phyloP scores from a whole-genome alignment of 2,888 invertebrate genomes.

The Asteroscopus sphinx region DNA sequence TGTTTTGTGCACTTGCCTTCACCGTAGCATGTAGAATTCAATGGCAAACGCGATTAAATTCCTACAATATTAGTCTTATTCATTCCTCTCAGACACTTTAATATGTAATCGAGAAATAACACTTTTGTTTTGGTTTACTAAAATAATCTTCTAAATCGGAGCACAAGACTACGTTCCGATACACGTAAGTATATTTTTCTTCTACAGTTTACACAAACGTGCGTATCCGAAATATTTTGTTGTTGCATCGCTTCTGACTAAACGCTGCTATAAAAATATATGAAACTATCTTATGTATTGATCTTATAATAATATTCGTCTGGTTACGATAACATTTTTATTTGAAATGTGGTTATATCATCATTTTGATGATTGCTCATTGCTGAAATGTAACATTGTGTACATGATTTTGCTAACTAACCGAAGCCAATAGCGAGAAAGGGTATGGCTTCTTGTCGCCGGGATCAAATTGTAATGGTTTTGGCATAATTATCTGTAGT shows the following conservation, averaged over 20 bases:
- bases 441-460: not conserved
- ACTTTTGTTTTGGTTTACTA: slow-evolving; percentile 23
- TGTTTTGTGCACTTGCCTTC: slow-evolving; percentile 11
- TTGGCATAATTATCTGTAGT: no score
- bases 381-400: slow-evolving; percentile 10
- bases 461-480: not conserved
- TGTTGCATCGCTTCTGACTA: slow-evolving; percentile 25
- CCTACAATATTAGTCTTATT: not conserved
- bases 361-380: not conserved
- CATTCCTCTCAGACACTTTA: not conserved
- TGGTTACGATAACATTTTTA: slow-evolving; percentile 23
- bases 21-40: slow-evolving; percentile 1
- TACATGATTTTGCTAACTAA: not conserved
- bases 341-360: slow-evolving; percentile 21
- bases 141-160: slow-evolving; percentile 22
- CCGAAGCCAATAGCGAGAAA: no score
- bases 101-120: slow-evolving; percentile 9
- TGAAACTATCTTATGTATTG: slow-evolving; percentile 11
- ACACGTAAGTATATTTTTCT: slow-evolving; percentile 39
- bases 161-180: slow-evolving; percentile 13
- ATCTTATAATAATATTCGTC: slow-evolving; percentile 32
- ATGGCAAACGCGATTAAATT: not conserved
- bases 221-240: slow-evolving; percentile 26
- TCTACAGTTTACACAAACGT: slow-evolving; percentile 29
- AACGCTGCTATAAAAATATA: slow-evolving; percentile 36